These are phyloP conservation scores for Petrolisthes manimaculis DNA, from an alignment of 2,888 invertebrate genomes.

Conservation along the genomic window DNA sequence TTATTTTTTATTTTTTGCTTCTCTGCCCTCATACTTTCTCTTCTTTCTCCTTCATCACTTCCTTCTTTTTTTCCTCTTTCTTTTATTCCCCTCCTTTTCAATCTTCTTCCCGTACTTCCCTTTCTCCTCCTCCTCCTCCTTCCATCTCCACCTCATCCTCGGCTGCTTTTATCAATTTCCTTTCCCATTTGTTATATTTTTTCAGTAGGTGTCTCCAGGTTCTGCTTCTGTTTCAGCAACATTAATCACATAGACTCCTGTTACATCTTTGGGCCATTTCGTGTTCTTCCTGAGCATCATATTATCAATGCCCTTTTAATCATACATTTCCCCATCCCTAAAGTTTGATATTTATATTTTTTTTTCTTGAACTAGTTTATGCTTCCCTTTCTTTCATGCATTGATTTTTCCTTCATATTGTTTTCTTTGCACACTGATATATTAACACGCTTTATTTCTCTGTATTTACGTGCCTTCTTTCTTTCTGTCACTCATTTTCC, in stretches of 20 bases:
- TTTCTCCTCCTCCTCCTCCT: background rate
- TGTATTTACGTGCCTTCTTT: background rate
- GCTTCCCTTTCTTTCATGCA: background rate
- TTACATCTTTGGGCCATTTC: too few species aligned
- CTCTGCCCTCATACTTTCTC: conserved; percentile 5
- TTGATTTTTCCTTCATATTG: background rate
- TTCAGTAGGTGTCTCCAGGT: too few species aligned
- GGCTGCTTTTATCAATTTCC: background rate
- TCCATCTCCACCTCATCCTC: background rate
- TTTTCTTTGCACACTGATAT: background rate
- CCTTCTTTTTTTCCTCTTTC: background rate
- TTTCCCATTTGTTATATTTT: background rate
- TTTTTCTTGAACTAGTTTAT: background rate
- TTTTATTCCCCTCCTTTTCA: background rate
- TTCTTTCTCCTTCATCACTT: background rate
- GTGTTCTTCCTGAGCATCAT: too few species aligned
- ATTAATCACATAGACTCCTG: too few species aligned
- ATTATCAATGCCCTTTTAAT: too few species aligned
- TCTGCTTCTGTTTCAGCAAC: too few species aligned
- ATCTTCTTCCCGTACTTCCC: background rate
- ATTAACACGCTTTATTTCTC: background rate
- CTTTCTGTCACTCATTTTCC: background rate
- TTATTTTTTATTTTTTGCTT: background rate
- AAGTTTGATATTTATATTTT: background rate
- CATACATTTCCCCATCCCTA: background rate